Percentiles rank a stretch among this genome's conserved stretches.
Evolutionary conservation across 2,113 vertebrate species (phyloP).

Genomic region (Passerina amoena): DNA sequence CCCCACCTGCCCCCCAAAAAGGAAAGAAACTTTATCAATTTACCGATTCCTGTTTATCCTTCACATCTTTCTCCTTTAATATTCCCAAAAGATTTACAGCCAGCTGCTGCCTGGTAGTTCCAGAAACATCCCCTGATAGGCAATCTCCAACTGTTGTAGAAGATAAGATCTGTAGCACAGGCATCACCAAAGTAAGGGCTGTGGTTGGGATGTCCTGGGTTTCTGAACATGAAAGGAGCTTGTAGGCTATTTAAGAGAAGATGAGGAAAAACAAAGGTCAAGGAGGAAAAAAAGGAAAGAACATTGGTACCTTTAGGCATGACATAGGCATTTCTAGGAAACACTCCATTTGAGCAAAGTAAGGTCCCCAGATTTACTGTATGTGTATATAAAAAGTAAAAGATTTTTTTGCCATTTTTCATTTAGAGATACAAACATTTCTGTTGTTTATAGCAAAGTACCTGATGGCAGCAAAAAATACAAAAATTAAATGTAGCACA

Average conservation of each 20-base stretch:
- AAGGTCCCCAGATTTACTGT: neutral
- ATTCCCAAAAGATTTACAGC: constrained; percentile 76
- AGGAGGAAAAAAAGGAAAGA: neutral
- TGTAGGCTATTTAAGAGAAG: constrained; percentile 75
- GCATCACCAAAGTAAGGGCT: constrained; percentile 81
- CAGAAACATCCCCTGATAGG: constrained; percentile 66
- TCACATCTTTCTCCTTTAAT: constrained; percentile 56
- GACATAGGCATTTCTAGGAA: neutral
- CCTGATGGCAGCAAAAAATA: neutral
- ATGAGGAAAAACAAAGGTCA: neutral
- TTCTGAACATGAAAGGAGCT: constrained; percentile 73
- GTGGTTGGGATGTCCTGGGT: constrained; percentile 55
- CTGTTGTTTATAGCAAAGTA: neutral
- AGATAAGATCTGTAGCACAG: constrained; percentile 88
- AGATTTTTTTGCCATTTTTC: neutral
- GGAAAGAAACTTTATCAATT: neutral
- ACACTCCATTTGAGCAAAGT: neutral
- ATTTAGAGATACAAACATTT: neutral
- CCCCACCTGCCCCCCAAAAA: neutral
- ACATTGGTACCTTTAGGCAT: neutral
- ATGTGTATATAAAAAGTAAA: neutral
- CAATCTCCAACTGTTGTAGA: constrained; percentile 80
- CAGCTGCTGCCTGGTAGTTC: constrained; percentile 76
- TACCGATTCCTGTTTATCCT: constrained; percentile 53
- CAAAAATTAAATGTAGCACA: neutral